Evolutionary conservation across 1,140 invertebrate species (phyloP).

Genomic region (Gryllus bimaculatus): DNA sequence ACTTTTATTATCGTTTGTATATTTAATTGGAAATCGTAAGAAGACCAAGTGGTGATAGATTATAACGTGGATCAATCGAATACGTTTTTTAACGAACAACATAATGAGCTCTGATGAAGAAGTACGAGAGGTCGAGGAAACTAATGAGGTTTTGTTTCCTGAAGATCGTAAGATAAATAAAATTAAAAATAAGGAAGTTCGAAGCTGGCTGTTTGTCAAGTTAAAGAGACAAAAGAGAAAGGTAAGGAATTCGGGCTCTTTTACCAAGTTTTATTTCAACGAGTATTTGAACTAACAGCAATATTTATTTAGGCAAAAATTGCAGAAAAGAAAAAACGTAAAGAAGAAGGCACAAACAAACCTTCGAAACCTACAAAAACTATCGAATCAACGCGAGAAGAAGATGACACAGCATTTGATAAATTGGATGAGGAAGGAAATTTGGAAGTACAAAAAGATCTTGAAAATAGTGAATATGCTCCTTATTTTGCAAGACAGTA

Average conservation of each 20-base stretch:
- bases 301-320: not conserved
- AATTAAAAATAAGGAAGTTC: not conserved
- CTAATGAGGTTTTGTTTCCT: not conserved
- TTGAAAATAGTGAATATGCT: conserved; percentile 80
- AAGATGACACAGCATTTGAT: conserved; percentile 82
- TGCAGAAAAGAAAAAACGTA: not conserved
- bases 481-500: conserved; percentile 76
- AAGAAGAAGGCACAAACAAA: not conserved
- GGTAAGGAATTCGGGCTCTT: not conserved
- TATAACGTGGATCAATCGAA: too few relatives aligned
- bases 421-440: conserved; percentile 51
- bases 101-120: not conserved
- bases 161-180: not conserved
- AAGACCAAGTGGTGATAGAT: too few relatives aligned
- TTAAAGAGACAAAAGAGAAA: not conserved
- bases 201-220: not conserved
- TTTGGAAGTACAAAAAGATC: conserved; percentile 45
- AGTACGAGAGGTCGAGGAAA: not conserved
- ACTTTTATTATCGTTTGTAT: too few relatives aligned
- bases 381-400: conserved; percentile 81
- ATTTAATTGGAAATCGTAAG: too few relatives aligned
- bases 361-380: conserved; percentile 60
- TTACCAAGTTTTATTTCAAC: not conserved
- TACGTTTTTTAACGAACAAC: too few relatives aligned
- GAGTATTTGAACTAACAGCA: not conserved